Evolutionary conservation across 2,797 vertebrate genomes (phyloP).

Genomic region (Balearica regulorum): DNA sequence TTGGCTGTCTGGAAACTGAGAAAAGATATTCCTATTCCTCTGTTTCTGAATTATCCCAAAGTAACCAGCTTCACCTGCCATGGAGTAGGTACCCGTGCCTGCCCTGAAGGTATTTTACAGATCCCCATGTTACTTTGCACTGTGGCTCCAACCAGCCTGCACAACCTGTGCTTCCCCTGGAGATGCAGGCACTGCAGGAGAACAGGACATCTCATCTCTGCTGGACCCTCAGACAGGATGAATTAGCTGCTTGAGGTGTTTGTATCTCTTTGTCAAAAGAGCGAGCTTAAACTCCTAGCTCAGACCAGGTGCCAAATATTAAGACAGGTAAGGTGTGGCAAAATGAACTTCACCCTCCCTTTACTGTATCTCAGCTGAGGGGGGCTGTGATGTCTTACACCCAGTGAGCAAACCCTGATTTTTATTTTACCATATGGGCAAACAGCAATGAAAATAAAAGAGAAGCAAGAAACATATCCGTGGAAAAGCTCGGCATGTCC

Average conservation of each 20-base stretch:
- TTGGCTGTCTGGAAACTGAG: neutral
- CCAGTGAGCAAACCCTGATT: neutral
- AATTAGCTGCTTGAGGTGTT: neutral
- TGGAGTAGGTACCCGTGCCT: neutral
- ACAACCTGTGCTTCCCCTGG: neutral
- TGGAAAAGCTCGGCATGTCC: fast-evolving
- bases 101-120: neutral
- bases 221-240: neutral
- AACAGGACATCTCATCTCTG: neutral
- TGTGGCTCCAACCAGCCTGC: neutral
- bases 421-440: neutral
- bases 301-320: neutral
- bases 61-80: neutral
- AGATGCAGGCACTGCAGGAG: neutral
- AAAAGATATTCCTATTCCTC: neutral
- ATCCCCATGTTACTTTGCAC: neutral
- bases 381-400: neutral
- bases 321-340: neutral
- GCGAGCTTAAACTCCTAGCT: neutral
- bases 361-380: neutral
- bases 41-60: neutral
- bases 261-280: neutral
- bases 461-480: neutral
- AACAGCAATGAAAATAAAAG: neutral
- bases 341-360: neutral